Conservation (phyloP, 1,140 invertebrate genomes). For the Drosophila melanica region DNA sequence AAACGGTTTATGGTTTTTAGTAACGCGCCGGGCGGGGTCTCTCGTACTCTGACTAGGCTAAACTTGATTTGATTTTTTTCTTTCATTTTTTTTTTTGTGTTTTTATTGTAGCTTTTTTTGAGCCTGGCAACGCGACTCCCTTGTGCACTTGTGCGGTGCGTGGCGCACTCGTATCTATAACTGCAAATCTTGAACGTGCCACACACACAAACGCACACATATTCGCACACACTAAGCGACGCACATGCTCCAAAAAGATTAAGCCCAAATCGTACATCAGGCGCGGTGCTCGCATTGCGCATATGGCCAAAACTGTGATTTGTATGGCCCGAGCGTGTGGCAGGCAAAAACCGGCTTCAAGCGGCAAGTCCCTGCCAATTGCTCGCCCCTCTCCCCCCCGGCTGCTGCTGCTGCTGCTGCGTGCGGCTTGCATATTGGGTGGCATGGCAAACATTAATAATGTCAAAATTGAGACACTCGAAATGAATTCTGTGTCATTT, state of each 20-base stretch:
- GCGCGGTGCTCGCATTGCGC: conserved; percentile 66
- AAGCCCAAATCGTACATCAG: conserved; percentile 79
- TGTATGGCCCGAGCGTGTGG: conserved; percentile 66
- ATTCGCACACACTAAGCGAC: conserved; percentile 25
- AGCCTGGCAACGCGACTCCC: conserved; percentile 39
- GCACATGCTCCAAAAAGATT: conserved; percentile 77
- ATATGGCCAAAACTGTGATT: conserved; percentile 78
- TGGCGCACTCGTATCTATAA: conserved; percentile 75
- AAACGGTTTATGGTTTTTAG: conserved; percentile 78
- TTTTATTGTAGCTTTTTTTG: conserved; percentile 59
- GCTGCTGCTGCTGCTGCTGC: background rate
- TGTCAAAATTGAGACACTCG: conserved; percentile 81
- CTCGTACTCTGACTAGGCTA: conserved; percentile 48
- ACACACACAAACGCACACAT: conserved; percentile 36
- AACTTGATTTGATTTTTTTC: conserved; percentile 75
- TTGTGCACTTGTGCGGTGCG: conserved; percentile 75
- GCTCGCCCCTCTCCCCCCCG: background rate
- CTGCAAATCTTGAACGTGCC: conserved; percentile 81
- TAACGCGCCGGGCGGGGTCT: conserved; percentile 49
- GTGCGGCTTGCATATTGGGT: conserved; percentile 68
- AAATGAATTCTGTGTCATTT: conserved; percentile 79
- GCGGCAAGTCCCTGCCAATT: conserved; percentile 11
- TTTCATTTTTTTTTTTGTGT: conserved; percentile 16
- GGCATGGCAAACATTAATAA: conserved; percentile 82
- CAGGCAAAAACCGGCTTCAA: conserved; percentile 45